phyloP scores from a whole-genome alignment of 2,888 invertebrate species.

The Sphaerophoria taeniata region DNA sequence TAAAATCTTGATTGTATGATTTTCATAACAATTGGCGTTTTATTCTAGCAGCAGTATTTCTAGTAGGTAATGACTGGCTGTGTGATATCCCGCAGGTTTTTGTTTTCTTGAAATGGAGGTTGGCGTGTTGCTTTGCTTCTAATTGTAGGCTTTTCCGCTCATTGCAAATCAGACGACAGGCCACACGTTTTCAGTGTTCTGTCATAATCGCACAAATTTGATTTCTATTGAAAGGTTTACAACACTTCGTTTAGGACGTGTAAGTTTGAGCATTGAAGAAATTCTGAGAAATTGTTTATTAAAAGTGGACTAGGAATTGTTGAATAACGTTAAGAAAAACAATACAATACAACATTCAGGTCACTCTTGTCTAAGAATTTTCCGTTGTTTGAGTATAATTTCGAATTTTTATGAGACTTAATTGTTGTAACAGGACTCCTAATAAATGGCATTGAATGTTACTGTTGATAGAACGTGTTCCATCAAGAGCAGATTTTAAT shows the following conservation, averaged over 20 bases:
- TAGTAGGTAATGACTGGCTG: neutral
- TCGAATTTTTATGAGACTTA: no score
- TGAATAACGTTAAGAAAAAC: neutral
- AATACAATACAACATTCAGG: no score
- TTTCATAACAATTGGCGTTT: conserved; percentile 48
- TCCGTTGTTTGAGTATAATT: no score
- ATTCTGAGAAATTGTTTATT: conserved; percentile 30
- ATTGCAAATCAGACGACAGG: conserved; percentile 41
- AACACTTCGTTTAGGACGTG: conserved; percentile 18
- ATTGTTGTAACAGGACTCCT: no score
- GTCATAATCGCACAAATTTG: conserved; percentile 60
- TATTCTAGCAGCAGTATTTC: neutral
- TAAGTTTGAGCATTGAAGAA: conserved; percentile 19
- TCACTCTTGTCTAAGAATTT: no score
- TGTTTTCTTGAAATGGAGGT: conserved; percentile 33
- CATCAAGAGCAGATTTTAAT: no score
- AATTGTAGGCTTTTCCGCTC: conserved; percentile 60
- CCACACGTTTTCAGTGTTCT: conserved; percentile 71
- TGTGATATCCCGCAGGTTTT: conserved; percentile 70
- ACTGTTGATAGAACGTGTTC: no score
- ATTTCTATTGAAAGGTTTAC: conserved; percentile 53
- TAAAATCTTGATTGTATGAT: conserved; percentile 60
- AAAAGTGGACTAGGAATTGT: neutral
- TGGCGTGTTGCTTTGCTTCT: conserved; percentile 16
- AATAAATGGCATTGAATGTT: no score